Evolutionary conservation across 1,140 invertebrate species (phyloP).

Genomic region (Lordiphosa clarofinis): DNA sequence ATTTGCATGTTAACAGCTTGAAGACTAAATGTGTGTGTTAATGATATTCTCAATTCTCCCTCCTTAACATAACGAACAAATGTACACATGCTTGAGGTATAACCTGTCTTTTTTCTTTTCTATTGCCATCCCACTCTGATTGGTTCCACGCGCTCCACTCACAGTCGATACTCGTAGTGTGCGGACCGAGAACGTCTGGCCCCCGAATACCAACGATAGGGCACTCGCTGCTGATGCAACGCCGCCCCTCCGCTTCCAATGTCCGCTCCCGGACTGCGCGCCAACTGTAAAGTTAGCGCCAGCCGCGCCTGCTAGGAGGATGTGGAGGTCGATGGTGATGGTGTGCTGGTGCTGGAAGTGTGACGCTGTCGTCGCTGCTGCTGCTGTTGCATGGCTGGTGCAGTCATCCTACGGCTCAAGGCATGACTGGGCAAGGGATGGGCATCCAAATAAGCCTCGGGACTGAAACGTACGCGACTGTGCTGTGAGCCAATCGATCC

Average conservation of each 20-base stretch:
- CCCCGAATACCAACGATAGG: constrained; percentile 76
- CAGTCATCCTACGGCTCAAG: constrained; percentile 44
- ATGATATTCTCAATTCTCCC: background rate
- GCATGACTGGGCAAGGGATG: constrained; percentile 35
- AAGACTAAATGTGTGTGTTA: constrained; percentile 9
- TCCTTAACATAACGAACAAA: constrained; percentile 8
- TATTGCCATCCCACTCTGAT: background rate
- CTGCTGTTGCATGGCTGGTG: constrained; percentile 34
- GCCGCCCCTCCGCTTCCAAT: constrained; percentile 35
- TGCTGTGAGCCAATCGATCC: constrained; percentile 83
- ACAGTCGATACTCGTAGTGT: constrained; percentile 71
- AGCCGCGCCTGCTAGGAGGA: constrained; percentile 75
- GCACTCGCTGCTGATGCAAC: constrained; percentile 55
- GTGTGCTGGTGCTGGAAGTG: constrained; percentile 55
- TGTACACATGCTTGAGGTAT: constrained; percentile 18
- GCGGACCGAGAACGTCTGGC: constrained; percentile 73
- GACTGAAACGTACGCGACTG: constrained; percentile 89
- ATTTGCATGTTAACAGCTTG: constrained; percentile 26
- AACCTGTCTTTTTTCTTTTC: constrained; percentile 11
- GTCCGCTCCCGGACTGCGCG: constrained; percentile 73
- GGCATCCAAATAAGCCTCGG: constrained; percentile 83
- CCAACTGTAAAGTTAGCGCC: constrained; percentile 69
- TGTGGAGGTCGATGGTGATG: constrained; percentile 63
- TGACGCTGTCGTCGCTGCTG: constrained; percentile 53
- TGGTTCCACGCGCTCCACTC: constrained; percentile 16